Percentiles rank a stretch among this genome's conserved stretches.
Evolutionary conservation across 2,797 vertebrate species (phyloP).

Genomic region (Enteromius paludinosus): DNA sequence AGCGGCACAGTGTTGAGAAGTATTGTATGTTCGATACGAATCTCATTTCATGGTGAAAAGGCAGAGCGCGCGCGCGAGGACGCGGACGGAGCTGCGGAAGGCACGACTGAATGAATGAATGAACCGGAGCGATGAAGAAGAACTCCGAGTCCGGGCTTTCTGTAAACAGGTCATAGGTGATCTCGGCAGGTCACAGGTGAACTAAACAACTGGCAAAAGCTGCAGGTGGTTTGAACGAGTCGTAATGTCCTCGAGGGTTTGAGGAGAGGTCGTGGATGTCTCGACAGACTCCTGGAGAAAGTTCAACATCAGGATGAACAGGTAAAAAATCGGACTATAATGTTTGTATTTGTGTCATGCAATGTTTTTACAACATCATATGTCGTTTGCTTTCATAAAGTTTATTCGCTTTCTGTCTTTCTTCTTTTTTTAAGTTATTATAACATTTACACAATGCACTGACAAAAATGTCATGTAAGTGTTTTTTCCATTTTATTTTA

Average conservation of each 20-base stretch:
- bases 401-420: neutral
- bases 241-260: slow-evolving; percentile 17
- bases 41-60: slow-evolving; percentile 19
- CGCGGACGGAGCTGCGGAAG: neutral
- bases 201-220: neutral
- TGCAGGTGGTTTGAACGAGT: slow-evolving; percentile 24
- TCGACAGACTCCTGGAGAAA: slow-evolving; percentile 39
- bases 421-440: neutral
- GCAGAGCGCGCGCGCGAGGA: neutral
- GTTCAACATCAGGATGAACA: slow-evolving; percentile 50
- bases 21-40: slow-evolving; percentile 31
- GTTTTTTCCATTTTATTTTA: neutral
- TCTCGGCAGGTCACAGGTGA: neutral
- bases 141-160: slow-evolving; percentile 7
- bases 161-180: slow-evolving; percentile 11
- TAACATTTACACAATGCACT: neutral
- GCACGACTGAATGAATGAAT: slow-evolving; percentile 14
- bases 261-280: slow-evolving; percentile 36
- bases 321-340: slow-evolving; percentile 46
- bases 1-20: slow-evolving; percentile 44
- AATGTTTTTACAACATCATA: neutral
- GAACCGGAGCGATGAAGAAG: neutral
- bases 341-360: neutral
- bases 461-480: neutral
- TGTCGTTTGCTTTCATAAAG: neutral